A percentile compares a stretch with the other conserved stretches of the same genome.
These are phyloP conservation scores for Leptinotarsa haldemani DNA, from an alignment of 2,888 invertebrate genomes.

Conservation along the genomic window DNA sequence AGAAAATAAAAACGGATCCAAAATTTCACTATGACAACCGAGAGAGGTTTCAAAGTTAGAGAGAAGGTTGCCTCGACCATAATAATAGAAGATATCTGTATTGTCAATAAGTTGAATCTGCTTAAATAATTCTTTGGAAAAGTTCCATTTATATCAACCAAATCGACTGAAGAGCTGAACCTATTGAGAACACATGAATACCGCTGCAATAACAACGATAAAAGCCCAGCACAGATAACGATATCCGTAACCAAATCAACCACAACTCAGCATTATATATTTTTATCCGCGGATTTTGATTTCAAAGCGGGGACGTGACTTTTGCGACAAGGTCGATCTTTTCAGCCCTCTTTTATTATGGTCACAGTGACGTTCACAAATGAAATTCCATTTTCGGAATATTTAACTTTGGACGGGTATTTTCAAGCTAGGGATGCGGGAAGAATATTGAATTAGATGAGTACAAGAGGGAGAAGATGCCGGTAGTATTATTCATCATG, in stretches of 20 bases:
- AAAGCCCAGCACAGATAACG: not conserved
- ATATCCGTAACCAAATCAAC: not conserved
- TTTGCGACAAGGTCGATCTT: not conserved
- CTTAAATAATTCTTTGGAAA: no score
- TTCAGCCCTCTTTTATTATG: not conserved
- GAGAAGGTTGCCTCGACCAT: no score
- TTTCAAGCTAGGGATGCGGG: conserved; percentile 1
- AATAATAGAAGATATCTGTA: no score
- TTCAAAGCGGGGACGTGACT: not conserved
- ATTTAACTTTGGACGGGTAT: conserved; percentile 6
- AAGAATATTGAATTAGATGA: conserved; percentile 10
- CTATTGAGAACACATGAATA: not conserved
- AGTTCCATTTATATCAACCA: no score
- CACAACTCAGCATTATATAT: not conserved
- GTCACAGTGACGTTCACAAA: conserved; percentile 3
- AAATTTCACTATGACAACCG: no score
- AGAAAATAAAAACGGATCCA: no score
- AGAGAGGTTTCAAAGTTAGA: no score
- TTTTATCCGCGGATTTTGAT: not conserved
- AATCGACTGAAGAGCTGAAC: not conserved
- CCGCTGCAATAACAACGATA: not conserved
- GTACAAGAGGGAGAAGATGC: not conserved
- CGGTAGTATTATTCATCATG: conserved; percentile 6
- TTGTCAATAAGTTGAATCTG: no score
- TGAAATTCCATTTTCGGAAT: conserved; percentile 5